A percentile compares a stretch with the other conserved stretches of the same genome.
Conservation (phyloP, 1,140 invertebrate species). For the Drosophila nigromelanica region DNA sequence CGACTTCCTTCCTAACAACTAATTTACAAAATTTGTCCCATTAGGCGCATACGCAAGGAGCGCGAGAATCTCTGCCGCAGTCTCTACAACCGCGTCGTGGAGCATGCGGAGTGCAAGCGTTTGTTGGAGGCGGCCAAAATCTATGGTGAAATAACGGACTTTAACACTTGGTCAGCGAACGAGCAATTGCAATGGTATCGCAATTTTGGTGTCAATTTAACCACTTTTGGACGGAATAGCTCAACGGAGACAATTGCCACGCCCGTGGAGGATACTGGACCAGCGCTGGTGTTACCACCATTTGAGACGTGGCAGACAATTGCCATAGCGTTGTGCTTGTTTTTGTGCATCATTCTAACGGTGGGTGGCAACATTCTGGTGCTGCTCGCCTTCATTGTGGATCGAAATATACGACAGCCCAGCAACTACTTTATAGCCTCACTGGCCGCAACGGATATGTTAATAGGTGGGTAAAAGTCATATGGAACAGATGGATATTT, state of each 20-base stretch:
- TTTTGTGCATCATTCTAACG: slow-evolving; percentile 95
- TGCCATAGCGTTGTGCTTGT: slow-evolving; percentile 94
- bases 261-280: slow-evolving; percentile 59
- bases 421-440: slow-evolving; percentile 99
- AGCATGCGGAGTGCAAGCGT: slow-evolving; percentile 86
- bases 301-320: slow-evolving; percentile 96
- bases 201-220: slow-evolving; percentile 68
- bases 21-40: slow-evolving; percentile 41
- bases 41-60: slow-evolving; percentile 88
- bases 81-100: slow-evolving; percentile 87
- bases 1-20: not conserved
- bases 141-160: slow-evolving; percentile 78
- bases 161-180: slow-evolving; percentile 64
- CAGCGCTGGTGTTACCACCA: slow-evolving; percentile 89
- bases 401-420: slow-evolving; percentile 98
- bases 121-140: slow-evolving; percentile 84
- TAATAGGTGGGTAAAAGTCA: slow-evolving; percentile 91
- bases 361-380: slow-evolving; percentile 98
- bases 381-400: slow-evolving; percentile 97
- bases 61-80: slow-evolving; percentile 88
- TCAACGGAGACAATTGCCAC: slow-evolving; percentile 39
- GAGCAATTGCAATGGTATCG: slow-evolving; percentile 69
- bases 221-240: slow-evolving; percentile 47
- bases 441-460: slow-evolving; percentile 97
- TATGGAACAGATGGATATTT: too few species aligned